Conservation (phyloP, 2,888 invertebrate genomes). For the Drosophila robusta region DNA sequence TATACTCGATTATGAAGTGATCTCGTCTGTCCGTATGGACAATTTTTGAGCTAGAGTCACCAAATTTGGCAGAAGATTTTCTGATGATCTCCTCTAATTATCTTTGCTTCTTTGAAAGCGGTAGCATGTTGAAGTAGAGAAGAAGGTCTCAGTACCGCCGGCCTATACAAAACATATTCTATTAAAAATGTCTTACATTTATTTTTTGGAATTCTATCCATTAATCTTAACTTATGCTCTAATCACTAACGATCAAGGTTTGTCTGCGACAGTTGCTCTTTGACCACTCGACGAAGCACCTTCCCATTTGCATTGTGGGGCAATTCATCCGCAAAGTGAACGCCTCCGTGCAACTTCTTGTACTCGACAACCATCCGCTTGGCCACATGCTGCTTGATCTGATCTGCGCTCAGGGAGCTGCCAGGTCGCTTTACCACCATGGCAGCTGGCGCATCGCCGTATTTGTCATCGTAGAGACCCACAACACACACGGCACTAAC, state of each 20-base stretch:
- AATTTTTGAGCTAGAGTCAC: no score
- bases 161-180: no score
- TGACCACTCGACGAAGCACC: slow-evolving; percentile 42
- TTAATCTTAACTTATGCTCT: neutral
- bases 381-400: slow-evolving; percentile 47
- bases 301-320: slow-evolving; percentile 68
- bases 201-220: no score
- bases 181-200: no score
- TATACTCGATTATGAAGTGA: no score
- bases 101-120: no score
- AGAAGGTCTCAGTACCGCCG: no score
- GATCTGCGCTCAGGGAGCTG: slow-evolving; percentile 37
- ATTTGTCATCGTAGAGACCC: slow-evolving; percentile 60
- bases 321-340: slow-evolving; percentile 59
- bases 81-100: no score
- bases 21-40: no score
- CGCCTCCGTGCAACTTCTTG: slow-evolving; percentile 71
- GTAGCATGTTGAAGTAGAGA: no score
- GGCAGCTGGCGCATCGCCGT: slow-evolving; percentile 72
- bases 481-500: slow-evolving; percentile 71
- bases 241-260: slow-evolving; percentile 19
- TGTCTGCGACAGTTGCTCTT: slow-evolving; percentile 8
- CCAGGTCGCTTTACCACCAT: slow-evolving; percentile 53
- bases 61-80: no score
- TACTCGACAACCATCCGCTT: slow-evolving; percentile 25